These are phyloP conservation scores for Amiota communis DNA, from an alignment of 2,888 invertebrate genomes.

Conservation along the genomic window DNA sequence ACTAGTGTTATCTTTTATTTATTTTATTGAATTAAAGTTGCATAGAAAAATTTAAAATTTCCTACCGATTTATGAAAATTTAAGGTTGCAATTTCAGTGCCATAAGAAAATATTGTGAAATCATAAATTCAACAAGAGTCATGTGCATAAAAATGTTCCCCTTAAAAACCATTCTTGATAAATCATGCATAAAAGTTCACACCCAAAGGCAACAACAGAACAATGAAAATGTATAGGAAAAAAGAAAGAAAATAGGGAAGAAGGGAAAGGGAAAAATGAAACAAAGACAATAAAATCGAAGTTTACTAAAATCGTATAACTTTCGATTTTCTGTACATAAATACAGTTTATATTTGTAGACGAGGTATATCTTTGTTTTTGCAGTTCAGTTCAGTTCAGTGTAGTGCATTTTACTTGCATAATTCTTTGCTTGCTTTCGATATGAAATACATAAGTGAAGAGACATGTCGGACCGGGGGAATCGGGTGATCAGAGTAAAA, in stretches of 20 bases:
- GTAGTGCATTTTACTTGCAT: background rate
- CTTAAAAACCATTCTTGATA: slow-evolving; percentile 8
- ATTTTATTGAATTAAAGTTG: too few species aligned
- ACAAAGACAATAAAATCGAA: slow-evolving; percentile 16
- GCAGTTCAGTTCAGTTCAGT: background rate
- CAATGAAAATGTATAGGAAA: background rate
- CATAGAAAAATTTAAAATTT: too few species aligned
- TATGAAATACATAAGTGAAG: too few species aligned
- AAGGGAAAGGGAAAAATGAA: background rate
- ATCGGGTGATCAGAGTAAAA: too few species aligned
- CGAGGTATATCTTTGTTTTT: background rate
- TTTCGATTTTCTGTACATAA: slow-evolving; percentile 27
- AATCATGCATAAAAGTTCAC: slow-evolving; percentile 11
- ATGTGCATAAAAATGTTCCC: background rate
- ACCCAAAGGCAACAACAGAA: background rate
- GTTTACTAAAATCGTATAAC: slow-evolving; percentile 13
- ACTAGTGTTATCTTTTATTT: too few species aligned
- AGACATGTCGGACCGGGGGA: too few species aligned
- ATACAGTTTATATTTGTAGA: too few species aligned
- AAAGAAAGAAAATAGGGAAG: background rate
- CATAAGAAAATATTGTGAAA: too few species aligned
- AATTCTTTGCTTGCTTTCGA: background rate
- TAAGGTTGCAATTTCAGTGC: too few species aligned
- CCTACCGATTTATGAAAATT: too few species aligned
- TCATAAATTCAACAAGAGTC: too few species aligned